These are phyloP conservation scores for Campylorhamphus procurvoides DNA, from an alignment of 2,113 vertebrate genomes.

Conservation along the genomic window DNA sequence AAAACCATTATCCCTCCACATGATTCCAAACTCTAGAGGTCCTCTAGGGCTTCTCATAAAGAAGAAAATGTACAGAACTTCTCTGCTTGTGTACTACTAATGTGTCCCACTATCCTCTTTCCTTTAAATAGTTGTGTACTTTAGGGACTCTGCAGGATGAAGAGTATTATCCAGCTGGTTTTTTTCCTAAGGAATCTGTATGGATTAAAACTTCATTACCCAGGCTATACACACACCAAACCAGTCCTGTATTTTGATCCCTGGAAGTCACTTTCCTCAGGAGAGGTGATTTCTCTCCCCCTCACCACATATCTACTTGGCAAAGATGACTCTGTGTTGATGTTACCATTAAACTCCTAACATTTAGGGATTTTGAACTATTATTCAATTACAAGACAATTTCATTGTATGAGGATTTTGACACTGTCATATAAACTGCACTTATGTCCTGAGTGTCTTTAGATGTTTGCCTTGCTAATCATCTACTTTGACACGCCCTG, in stretches of 20 bases:
- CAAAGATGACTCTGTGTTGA: not conserved
- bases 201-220: not conserved
- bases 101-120: not conserved
- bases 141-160: not conserved
- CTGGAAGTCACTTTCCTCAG: not conserved
- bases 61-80: not conserved
- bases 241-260: not conserved
- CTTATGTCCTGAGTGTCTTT: not conserved
- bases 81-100: not conserved
- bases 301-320: fast-evolving
- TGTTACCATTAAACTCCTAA: not conserved
- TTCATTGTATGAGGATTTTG: not conserved
- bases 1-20: not conserved
- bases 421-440: not conserved
- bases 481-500: not conserved
- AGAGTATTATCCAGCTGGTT: not conserved
- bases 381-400: not conserved
- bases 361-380: not conserved
- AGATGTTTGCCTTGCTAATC: not conserved
- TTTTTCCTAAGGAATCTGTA: not conserved
- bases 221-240: not conserved
- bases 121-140: not conserved
- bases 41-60: not conserved
- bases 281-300: not conserved
- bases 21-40: not conserved